Base-by-base conservation (phyloP, 2,797 vertebrate species). In the Naso thynnoides region DNA sequence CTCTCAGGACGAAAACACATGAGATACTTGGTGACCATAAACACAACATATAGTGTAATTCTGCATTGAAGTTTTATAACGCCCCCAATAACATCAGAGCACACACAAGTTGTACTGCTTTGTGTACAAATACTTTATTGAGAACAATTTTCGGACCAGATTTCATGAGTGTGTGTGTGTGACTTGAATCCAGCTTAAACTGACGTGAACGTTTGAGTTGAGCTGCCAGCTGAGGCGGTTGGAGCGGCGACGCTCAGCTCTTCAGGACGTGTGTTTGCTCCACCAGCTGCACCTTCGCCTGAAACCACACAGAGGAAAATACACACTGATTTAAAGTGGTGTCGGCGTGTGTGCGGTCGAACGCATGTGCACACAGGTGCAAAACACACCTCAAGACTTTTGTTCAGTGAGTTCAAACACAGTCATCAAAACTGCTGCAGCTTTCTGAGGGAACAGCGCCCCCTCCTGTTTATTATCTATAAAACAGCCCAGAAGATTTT, bases 251-350 rank as follows among this genome's bases (percentile, higher is more conserved):
- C 6, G 18, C 24, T 90, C 82, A 87, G 68, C 79, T 54, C 7
- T 38, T 82, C 74, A 87, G 59, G 42, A 84, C 69, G 2, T 69
- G 6, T 0, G 84, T 18, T 45, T 82, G 49, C 74, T 86, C 80
- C 73, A 84, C 38, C 77, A 79, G 15, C 39, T 52, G 60, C 64
- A 76, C 70, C 82, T 79, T 89, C 38, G 88, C 56, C 90, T 89
- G 83, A 55, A 89, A 86, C 23, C 41, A 67, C 55, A 72, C 45
- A n/a, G 29, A 50, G 1, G 19, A 4, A 50, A 16, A 75, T 0
- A 60, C 26, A 45, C 8, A 27, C 29, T 1, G 0, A 41, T 3
- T 5, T 31, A 8, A 4, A 4, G 31, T 8, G 4, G 31, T 8
- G 31, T 31, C 31, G 31, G n/a, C n/a, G n/a, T n/a, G n/a, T n/a